Conservation (phyloP, 2,113 vertebrate species). For the Rhinolophus sinicus region DNA sequence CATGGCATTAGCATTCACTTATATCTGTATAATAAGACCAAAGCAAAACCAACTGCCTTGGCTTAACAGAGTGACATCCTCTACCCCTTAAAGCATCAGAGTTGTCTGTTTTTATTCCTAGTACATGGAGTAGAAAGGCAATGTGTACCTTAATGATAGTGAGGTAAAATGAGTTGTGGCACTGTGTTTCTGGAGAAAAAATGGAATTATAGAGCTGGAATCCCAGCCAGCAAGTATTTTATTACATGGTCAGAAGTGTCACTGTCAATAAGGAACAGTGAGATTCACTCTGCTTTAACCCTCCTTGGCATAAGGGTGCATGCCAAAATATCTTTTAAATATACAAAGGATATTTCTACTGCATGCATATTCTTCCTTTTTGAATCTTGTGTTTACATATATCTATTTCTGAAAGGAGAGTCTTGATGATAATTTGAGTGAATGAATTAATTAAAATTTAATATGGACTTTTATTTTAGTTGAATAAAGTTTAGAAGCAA, state of each 20-base stretch:
- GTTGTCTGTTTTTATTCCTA: constrained; percentile 70
- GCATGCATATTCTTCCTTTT: not conserved
- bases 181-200: constrained; percentile 61
- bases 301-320: not conserved
- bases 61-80: constrained; percentile 70
- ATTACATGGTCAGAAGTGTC: constrained; percentile 66
- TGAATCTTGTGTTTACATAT: not conserved
- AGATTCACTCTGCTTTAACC: constrained; percentile 67
- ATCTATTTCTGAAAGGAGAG: not conserved
- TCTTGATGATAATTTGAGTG: constrained; percentile 2
- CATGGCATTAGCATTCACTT: constrained; percentile 62
- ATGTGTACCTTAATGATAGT: constrained; percentile 17
- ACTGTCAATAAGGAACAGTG: constrained; percentile 55
- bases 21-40: constrained; percentile 72
- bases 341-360: not conserved
- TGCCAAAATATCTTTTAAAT: constrained; percentile 69
- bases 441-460: constrained; percentile 34
- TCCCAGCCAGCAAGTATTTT: constrained; percentile 73
- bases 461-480: not conserved
- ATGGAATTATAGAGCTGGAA: constrained; percentile 67
- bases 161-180: constrained; percentile 63
- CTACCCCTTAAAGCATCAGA: constrained; percentile 66
- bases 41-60: constrained; percentile 70
- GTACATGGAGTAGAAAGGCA: constrained; percentile 20
- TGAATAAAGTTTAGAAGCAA: not conserved